Percentiles rank a stretch among this genome's conserved stretches.
Conservation (phyloP, 2,888 invertebrate genomes). For the Eupithecia exiguata region DNA sequence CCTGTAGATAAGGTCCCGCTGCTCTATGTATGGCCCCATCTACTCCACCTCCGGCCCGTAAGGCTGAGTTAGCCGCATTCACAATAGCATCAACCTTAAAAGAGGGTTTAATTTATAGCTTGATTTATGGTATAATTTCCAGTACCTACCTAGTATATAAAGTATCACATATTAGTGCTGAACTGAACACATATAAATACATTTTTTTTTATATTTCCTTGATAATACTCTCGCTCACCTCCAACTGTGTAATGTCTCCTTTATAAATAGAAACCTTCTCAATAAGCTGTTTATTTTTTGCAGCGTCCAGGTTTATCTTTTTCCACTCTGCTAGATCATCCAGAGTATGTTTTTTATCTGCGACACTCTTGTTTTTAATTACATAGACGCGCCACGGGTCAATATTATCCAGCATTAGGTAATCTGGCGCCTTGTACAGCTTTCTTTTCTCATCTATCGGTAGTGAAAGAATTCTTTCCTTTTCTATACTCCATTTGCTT, state of each 20-base stretch:
- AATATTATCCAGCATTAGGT: constrained; percentile 72
- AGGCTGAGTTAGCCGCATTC: constrained; percentile 92
- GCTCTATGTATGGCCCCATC: constrained; percentile 95
- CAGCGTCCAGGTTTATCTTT: constrained; percentile 61
- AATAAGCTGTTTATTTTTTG: constrained; percentile 73
- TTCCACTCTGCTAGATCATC: constrained; percentile 68
- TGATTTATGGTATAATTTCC: not conserved
- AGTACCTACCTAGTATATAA: not conserved
- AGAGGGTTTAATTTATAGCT: not conserved
- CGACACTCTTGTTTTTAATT: constrained; percentile 62
- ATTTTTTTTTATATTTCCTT: too few relatives aligned
- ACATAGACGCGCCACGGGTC: constrained; percentile 84
- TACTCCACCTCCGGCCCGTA: constrained; percentile 94
- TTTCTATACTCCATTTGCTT: constrained; percentile 77
- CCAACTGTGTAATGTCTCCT: constrained; percentile 93
- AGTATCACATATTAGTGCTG: not conserved
- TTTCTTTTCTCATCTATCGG: constrained; percentile 81
- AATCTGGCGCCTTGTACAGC: constrained; percentile 71
- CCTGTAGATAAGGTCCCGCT: constrained; percentile 87
- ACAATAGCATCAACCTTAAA: constrained; percentile 92
- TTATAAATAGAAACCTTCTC: constrained; percentile 87
- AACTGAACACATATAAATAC: too few relatives aligned
- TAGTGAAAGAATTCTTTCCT: constrained; percentile 81
- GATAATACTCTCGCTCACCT: too few relatives aligned
- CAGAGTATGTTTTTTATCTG: constrained; percentile 64